Base-by-base conservation (phyloP, 2,113 vertebrate genomes). In the Tenrec ecaudatus region DNA sequence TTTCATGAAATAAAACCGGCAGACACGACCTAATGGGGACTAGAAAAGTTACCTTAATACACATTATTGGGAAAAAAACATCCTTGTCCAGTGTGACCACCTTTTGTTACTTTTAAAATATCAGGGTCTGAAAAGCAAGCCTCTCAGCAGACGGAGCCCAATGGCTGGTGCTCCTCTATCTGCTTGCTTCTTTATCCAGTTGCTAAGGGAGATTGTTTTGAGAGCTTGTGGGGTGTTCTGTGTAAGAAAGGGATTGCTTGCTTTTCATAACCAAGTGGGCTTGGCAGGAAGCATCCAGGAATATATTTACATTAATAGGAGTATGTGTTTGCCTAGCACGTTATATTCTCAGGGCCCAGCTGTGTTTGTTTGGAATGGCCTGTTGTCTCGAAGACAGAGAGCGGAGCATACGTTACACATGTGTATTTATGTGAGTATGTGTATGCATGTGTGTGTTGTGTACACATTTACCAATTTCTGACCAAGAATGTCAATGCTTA, bases 291-390 rank as follows among this genome's bases (percentile, higher is more conserved):
- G 86, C 95, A 92, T 7, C 14, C 47, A 81, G 90, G 82, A 83
- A 75, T 40, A 17, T 93, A 94, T 95, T 95, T 91, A 89, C 66
- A 4, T 93, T 90, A 83, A 90, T 79, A 78, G 76, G 88, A 88
- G 77, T 82, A 27, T 78, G 36, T 91, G 87, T 97, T 96, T 96
- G 86, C 88, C 88, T 64, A 87, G 94, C 88, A 82, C 60, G 43
- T 71, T 90, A 43, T 64, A 73, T 71, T 79, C 83, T 89, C 25
- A 0, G 68, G 29, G 73, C 33, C 89, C 96, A 97, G 96, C 96
- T 96, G 96, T 95, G 85, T 96, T 97, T 97, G 82, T 90, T 96
- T 92, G 78, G 69, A 84, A n/a, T 76, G 36, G 29, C 57, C 53
- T 64, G 91, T 96, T 75, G 66, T 91, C 90, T 38, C 82, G 82